Base-by-base conservation (phyloP, 2,113 vertebrate species). In the Myiozetetes cayanensis region DNA sequence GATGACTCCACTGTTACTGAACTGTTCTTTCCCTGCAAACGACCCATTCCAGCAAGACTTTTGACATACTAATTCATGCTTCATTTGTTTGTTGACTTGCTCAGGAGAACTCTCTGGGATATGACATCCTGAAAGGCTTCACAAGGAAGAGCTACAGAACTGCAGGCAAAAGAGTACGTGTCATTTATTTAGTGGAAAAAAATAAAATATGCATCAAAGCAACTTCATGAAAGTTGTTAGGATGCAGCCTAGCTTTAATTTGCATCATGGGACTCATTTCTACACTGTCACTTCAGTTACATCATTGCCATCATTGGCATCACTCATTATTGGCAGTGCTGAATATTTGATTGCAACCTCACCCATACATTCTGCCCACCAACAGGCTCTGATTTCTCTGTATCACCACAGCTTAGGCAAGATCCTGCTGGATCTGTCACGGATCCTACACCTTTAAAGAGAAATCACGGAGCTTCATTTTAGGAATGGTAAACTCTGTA, bases 321-420 rank as follows among this genome's bases (percentile, higher is more conserved):
- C 92, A 86, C 62, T 94, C 80, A 52, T 44, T 95, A 91, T 49
- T 95, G 91, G 78, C 87, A 97, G 76, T 56, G 66, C 75, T 76
- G 86, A 87, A 82, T 82, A 89, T 62, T 90, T 65, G 53, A 89
- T 91, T 75, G 27, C 62, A 91, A 9, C 70, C 83, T 95, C 80
- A 88, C 82, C 77, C 65, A 49, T 16, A 11, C 31, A 47, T 8
- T 3, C 58, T 61, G 67, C 88, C 71, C 85, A 21, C 52, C 37
- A 81, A n/a, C 65, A 68, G 73, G 17, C 77, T 94, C 65, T 21
- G 30, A 37, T 56, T 75, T 66, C 70, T 68, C 20, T 56, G 41
- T 47, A 25, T 22, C 65, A 49, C 70, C 72, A 46, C 46, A 85
- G 46, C 55, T 58, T 43, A 8, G 44, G 55, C 59, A 83, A 62